Conservation (phyloP, 1,140 invertebrate species). For the Archegozetes longisetosus region DNA sequence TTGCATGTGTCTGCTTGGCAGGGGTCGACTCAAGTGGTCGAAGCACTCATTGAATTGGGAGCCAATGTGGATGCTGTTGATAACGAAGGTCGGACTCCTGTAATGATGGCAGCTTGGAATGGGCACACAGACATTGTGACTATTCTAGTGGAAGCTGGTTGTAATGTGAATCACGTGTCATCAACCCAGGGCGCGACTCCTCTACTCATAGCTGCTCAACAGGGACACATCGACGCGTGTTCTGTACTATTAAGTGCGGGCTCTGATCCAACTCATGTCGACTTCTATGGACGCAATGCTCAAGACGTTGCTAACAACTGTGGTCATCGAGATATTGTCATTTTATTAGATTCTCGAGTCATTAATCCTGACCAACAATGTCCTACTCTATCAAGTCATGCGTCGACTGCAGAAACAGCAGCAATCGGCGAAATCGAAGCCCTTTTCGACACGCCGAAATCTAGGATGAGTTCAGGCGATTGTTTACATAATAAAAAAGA, state of each 20-base stretch:
- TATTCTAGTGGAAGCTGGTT: slow-evolving; percentile 73
- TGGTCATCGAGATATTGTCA: slow-evolving; percentile 12
- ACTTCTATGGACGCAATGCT: slow-evolving; percentile 12
- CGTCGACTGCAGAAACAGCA: not conserved
- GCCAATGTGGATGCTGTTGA: slow-evolving; percentile 76
- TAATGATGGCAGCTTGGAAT: slow-evolving; percentile 90
- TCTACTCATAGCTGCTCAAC: slow-evolving; percentile 93
- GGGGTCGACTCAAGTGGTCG: slow-evolving; percentile 74
- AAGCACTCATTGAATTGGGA: slow-evolving; percentile 53
- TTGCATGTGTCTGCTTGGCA: slow-evolving; percentile 89
- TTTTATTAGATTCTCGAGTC: not conserved
- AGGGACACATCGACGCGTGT: slow-evolving; percentile 84
- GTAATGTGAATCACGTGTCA: slow-evolving; percentile 80
- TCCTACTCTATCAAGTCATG: not conserved
- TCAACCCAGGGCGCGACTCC: slow-evolving; percentile 92
- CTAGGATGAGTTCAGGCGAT: not conserved
- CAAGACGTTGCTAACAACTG: slow-evolving; percentile 9
- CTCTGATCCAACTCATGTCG: slow-evolving; percentile 32
- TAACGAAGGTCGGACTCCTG: slow-evolving; percentile 58
- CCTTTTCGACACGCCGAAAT: not conserved
- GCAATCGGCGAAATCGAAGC: not conserved
- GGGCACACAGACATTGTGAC: slow-evolving; percentile 87
- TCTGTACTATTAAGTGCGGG: slow-evolving; percentile 64
- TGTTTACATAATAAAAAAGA: not conserved
- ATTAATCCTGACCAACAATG: not conserved